Evolutionary conservation across 2,888 invertebrate species (phyloP).

Genomic region (Leucozona laternaria): DNA sequence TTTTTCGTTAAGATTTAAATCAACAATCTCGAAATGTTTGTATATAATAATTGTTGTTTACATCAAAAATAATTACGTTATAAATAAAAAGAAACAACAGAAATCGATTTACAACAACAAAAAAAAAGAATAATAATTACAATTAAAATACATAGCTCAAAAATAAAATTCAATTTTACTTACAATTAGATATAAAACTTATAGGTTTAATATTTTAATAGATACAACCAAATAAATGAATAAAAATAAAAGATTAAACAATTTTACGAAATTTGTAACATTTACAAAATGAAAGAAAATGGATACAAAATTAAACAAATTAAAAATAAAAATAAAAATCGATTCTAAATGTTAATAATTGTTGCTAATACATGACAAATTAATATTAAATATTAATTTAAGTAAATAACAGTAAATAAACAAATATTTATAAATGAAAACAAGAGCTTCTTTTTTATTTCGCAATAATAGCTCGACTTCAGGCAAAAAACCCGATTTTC

Average conservation of each 20-base stretch:
- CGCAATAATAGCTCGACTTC: too few relatives aligned
- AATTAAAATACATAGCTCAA: constrained; percentile 47
- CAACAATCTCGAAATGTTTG: constrained; percentile 49
- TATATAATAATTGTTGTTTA: constrained; percentile 63
- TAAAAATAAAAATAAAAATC: constrained; percentile 45
- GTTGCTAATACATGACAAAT: constrained; percentile 76
- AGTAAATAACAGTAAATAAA: constrained; percentile 64
- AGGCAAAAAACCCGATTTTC: too few relatives aligned
- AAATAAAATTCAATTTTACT: constrained; percentile 62
- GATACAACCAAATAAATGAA: constrained; percentile 54
- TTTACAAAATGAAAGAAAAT: constrained; percentile 72
- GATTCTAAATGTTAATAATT: constrained; percentile 77
- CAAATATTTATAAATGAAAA: constrained; percentile 71
- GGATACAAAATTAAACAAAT: constrained; percentile 42
- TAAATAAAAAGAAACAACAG: constrained; percentile 42
- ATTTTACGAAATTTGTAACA: constrained; percentile 73
- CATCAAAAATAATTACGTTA: constrained; percentile 54
- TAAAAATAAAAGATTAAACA: background rate
- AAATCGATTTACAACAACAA: constrained; percentile 57
- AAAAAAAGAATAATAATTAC: constrained; percentile 5
- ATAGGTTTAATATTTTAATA: constrained; percentile 69
- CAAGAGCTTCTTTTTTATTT: background rate
- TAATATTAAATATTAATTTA: constrained; percentile 71
- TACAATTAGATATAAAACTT: constrained; percentile 55
- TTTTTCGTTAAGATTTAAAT: constrained; percentile 32